These are phyloP conservation scores for Drosophila mimica DNA, from an alignment of 2,888 invertebrate genomes.

Conservation along the genomic window DNA sequence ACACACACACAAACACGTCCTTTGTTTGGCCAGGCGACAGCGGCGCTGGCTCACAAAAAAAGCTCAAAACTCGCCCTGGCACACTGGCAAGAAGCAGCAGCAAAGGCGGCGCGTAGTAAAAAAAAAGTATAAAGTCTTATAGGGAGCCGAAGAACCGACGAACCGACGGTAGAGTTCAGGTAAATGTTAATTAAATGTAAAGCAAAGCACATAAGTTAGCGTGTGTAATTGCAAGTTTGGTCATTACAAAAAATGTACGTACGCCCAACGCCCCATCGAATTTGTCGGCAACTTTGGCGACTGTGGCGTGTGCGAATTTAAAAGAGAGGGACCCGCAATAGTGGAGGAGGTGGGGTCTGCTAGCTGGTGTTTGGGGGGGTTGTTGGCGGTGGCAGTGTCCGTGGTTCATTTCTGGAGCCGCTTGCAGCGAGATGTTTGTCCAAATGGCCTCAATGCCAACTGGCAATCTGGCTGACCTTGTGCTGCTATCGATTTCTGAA, in stretches of 20 bases:
- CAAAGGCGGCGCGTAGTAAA: conserved; percentile 59
- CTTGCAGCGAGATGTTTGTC: conserved; percentile 36
- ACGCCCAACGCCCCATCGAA: conserved; percentile 5
- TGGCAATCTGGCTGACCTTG: conserved; percentile 63
- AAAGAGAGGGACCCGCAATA: background rate
- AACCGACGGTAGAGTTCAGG: conserved; percentile 39
- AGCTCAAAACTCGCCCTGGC: conserved; percentile 63
- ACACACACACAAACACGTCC: conserved; percentile 21
- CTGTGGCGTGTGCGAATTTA: background rate
- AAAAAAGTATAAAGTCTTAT: conserved; percentile 36
- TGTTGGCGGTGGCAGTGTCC: conserved; percentile 17
- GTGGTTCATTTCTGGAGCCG: conserved; percentile 34
- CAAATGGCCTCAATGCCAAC: conserved; percentile 45
- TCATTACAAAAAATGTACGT: conserved; percentile 3
- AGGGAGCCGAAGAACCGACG: conserved; percentile 25
- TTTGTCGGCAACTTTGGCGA: conserved; percentile 40
- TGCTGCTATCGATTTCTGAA: conserved; percentile 71
- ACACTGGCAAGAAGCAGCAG: conserved; percentile 56
- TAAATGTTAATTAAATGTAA: conserved; percentile 48
- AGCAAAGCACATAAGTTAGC: conserved; percentile 15
- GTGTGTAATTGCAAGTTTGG: conserved; percentile 15
- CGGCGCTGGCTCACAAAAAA: conserved; percentile 36
- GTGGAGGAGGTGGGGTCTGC: background rate
- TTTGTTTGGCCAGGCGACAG: conserved; percentile 18
- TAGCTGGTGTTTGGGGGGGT: conserved; percentile 14